Base-by-base conservation (phyloP, 2,113 vertebrate genomes). In the Corydoras maculifer region DNA sequence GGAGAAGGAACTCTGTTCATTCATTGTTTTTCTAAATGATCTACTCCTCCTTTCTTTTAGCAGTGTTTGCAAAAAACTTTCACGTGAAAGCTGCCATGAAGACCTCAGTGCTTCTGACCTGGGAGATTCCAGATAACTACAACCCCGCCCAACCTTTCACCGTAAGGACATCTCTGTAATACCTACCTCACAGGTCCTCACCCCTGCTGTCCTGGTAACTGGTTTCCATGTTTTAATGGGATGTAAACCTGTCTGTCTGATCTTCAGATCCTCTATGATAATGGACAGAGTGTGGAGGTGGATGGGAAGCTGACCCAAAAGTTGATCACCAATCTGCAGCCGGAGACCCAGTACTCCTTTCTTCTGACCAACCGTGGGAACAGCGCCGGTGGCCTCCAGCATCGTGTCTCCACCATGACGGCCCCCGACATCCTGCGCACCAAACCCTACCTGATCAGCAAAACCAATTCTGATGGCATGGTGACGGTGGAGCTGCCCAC, bases 1-100 rank as follows among this genome's bases (percentile, higher is more conserved):
- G 12, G 57, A 64, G 58, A 31, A 68, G 64, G 57, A 0, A 1
- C 8, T 15, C 29, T 12, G 61, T 50, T 58, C 15, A 58, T 6
- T 50, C 58, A 61, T 35, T 75, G 83, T 88, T 78, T 88, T 89
- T 94, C 92, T 97, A 94, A 96, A 93, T 94, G 84, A 86, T 76
- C 62, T 81, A 88, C 91, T 91, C 86, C 88, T 80, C 91, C 89
- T 92, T 92, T 91, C 90, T 94, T 92, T 96, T 99, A 99, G 97
- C 96, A 99, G 97, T 98, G 95, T 99, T 99, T 91, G 97, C 96
- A 98, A 99, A 99, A 94, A 99, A 99, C 88, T 99, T 99, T 86
- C 95, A 97, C 81, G 97, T 99, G 87, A 99, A 92, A 92, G 95
- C 94, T 83, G 96, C 97, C 81, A 99, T 95, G 93, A 98, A 98